phyloP scores from a whole-genome alignment of 1,140 invertebrate genomes.

The Lineus longissimus region DNA sequence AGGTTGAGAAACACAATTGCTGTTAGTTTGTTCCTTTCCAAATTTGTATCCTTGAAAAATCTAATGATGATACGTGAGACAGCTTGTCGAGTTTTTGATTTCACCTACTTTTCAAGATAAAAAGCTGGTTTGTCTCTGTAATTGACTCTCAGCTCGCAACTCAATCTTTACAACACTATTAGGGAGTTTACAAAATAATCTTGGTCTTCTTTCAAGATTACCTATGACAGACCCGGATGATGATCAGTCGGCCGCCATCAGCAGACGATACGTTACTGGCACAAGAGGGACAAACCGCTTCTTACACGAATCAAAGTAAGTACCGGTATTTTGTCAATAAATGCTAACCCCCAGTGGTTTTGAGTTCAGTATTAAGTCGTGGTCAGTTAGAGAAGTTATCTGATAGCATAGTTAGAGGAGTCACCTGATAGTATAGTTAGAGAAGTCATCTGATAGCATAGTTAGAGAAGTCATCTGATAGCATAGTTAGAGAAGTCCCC shows the following conservation, averaged over 20 bases:
- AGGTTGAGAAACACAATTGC: not conserved
- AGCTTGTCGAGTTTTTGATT: not conserved
- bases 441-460: too few relatives aligned
- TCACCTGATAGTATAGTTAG: too few relatives aligned
- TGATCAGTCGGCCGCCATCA: not conserved
- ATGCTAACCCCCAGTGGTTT: too few relatives aligned
- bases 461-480: too few relatives aligned
- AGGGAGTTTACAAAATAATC: not conserved
- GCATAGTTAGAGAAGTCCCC: too few relatives aligned
- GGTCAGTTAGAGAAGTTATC: too few relatives aligned
- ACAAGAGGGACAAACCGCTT: conserved; percentile 33
- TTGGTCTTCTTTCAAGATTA: not conserved
- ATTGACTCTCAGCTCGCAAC: not conserved
- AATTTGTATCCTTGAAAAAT: not conserved
- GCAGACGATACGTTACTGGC: not conserved
- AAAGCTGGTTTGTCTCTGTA: not conserved
- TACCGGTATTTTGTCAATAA: not conserved
- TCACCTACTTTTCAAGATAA: not conserved
- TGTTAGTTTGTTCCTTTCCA: not conserved
- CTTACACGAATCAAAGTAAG: conserved; percentile 47
- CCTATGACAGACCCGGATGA: not conserved
- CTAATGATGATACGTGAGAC: not conserved
- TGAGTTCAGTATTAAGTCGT: too few relatives aligned
- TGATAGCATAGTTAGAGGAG: too few relatives aligned
- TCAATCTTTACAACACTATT: not conserved